Percentiles rank a stretch among this genome's conserved stretches.
These are phyloP conservation scores for Sycophila sp. DNA, from an alignment of 1,140 invertebrate species.

Conservation along the genomic window DNA sequence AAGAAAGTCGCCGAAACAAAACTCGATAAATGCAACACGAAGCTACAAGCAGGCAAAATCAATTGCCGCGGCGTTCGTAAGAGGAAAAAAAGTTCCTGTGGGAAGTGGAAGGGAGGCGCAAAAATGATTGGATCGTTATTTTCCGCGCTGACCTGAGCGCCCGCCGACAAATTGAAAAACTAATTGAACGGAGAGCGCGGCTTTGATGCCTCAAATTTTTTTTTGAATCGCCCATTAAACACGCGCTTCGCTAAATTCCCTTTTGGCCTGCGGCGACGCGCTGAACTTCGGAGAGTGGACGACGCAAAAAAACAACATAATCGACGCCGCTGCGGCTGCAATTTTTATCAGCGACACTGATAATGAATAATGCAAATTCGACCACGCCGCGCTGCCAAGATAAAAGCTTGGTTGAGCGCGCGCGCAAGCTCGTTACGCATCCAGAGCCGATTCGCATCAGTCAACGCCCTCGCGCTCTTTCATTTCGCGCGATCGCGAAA, in stretches of 20 bases:
- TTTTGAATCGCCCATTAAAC: no score
- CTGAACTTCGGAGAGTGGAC: background rate
- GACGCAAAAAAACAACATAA: background rate
- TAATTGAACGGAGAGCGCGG: slow-evolving; percentile 18
- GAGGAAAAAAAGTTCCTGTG: background rate
- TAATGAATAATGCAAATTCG: slow-evolving; percentile 22
- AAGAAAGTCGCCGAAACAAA: background rate
- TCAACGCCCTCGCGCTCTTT: no score
- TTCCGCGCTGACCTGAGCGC: background rate
- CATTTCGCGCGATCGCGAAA: background rate
- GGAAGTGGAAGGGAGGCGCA: background rate
- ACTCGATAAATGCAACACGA: background rate
- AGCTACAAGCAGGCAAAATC: background rate
- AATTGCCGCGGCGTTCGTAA: background rate
- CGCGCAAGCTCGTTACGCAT: background rate
- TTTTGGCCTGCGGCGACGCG: background rate
- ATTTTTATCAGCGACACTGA: no score
- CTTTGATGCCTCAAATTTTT: no score
- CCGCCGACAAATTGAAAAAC: slow-evolving; percentile 30
- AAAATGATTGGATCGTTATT: slow-evolving; percentile 11
- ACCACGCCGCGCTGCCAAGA: slow-evolving; percentile 1
- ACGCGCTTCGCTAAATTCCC: no score
- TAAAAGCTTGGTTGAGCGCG: slow-evolving; percentile 17
- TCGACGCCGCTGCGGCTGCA: no score
- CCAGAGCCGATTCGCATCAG: background rate